Evolutionary conservation across 2,113 vertebrate genomes (phyloP), one percentile per base, ranked within the genome.

Genomic region (Melanocharis versteri): DNA sequence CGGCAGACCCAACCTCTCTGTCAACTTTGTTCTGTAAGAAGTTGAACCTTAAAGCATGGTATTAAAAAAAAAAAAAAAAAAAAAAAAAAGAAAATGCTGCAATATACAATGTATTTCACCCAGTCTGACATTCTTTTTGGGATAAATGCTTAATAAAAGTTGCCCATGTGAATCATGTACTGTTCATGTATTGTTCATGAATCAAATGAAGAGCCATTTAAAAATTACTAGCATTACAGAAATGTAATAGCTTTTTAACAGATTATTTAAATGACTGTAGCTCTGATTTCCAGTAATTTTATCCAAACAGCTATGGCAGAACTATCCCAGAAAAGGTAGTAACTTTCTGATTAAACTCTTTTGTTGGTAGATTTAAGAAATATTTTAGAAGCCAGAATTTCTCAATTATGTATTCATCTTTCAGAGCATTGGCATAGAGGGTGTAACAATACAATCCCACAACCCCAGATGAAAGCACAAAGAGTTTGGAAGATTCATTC

Each of bases 241-340:
- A 97, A 94, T 2, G 62, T 94, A 97, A 96, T 94, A 94, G 78
- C 78, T 96, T 96, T 97, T 97, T 76, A 95, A 96, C 61, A 96
- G 87, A 95, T 96, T 96, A 96, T 97, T 97, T 97, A 96, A 96
- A 96, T 97, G 33, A 93, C 93, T 89, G 60, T 68, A 91, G 54
- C 57, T 94, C 83, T 95, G 82, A 96, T 96, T 97, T 96, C 83
- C 81, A 96, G 71, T 75, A 26, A 68, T 91, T 97, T 96, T 80
- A 91, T 86, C 78, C 80, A 89, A 96, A 96, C 61, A 96, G 83
- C 58, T 91, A 91, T 69, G 48, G 48, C 84, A 96, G 94, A 91
- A 65, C 84, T 79, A 48, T 85, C 57, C 71, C 76, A 87, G 90
- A 93, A 97, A 97, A 91, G 54, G 47, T 70, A 91, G 89, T 76